phyloP scores from a whole-genome alignment of 2,797 vertebrate species.

The Syndactyla subalaris region DNA sequence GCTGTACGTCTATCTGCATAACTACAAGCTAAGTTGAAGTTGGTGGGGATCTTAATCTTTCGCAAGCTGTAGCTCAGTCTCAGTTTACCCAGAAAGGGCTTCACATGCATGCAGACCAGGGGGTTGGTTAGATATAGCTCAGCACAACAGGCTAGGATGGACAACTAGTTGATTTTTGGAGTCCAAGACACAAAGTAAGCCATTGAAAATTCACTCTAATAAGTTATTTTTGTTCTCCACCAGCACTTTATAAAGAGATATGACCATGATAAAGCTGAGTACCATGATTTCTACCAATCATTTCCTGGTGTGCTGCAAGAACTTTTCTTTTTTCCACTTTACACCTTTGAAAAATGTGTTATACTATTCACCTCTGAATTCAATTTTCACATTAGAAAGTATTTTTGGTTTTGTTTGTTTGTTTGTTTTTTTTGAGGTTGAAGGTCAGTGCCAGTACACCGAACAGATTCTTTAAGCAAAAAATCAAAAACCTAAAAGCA shows the following conservation, averaged over 20 bases:
- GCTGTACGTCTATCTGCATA: neutral
- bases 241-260: neutral
- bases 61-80: neutral
- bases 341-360: neutral
- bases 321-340: neutral
- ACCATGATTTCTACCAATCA: neutral
- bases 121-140: neutral
- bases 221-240: neutral
- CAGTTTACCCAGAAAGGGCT: neutral
- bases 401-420: neutral
- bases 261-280: neutral
- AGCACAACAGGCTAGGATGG: neutral
- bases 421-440: neutral
- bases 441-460: neutral
- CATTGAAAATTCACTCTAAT: neutral
- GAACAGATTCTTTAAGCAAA: neutral
- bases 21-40: neutral
- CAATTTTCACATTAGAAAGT: neutral
- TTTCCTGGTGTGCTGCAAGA: neutral
- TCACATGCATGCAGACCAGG: fast-evolving
- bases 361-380: neutral
- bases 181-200: neutral
- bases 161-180: neutral
- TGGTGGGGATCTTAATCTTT: neutral
- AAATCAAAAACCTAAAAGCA: neutral